phyloP scores from a whole-genome alignment of 1,140 invertebrate genomes.

The Solenopsis invicta region DNA sequence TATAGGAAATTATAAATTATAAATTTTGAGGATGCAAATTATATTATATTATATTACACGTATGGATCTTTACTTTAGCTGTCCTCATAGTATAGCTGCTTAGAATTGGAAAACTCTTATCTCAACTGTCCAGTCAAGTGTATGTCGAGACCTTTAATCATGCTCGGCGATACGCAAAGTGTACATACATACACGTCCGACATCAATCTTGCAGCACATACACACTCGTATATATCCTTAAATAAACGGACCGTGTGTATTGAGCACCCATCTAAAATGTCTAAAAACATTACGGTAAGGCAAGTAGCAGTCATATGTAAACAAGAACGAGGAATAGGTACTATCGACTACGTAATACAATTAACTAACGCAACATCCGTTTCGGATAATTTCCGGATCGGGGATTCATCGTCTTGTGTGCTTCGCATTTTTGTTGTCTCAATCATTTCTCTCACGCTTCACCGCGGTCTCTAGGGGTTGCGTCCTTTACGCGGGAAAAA shows the following conservation, averaged over 20 bases:
- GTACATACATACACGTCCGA: not conserved
- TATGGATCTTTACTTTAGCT: not conserved
- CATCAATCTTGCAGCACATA: slow-evolving; percentile 29
- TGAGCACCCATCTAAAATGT: slow-evolving; percentile 80
- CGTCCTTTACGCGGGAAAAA: not conserved
- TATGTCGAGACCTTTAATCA: slow-evolving; percentile 26
- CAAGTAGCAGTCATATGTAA: slow-evolving; percentile 74
- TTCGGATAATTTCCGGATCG: slow-evolving; percentile 48
- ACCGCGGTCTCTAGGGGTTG: not conserved
- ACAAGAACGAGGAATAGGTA: slow-evolving; percentile 63
- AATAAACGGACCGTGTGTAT: slow-evolving; percentile 76
- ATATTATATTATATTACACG: slow-evolving; percentile 18
- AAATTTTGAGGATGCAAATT: not conserved
- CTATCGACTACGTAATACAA: slow-evolving; percentile 52
- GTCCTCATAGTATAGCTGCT: not conserved
- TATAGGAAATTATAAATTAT: not conserved
- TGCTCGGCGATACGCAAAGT: slow-evolving; percentile 17
- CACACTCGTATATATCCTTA: slow-evolving; percentile 45
- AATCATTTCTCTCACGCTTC: slow-evolving; percentile 33
- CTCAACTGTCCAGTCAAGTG: not conserved
- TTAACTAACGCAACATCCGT: slow-evolving; percentile 62
- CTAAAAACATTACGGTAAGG: slow-evolving; percentile 78
- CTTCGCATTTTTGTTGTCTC: slow-evolving; percentile 27
- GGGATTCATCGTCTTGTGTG: slow-evolving; percentile 51
- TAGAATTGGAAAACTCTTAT: not conserved